Base-by-base conservation (phyloP, 2,797 vertebrate species). In the Sebastes cheni region DNA sequence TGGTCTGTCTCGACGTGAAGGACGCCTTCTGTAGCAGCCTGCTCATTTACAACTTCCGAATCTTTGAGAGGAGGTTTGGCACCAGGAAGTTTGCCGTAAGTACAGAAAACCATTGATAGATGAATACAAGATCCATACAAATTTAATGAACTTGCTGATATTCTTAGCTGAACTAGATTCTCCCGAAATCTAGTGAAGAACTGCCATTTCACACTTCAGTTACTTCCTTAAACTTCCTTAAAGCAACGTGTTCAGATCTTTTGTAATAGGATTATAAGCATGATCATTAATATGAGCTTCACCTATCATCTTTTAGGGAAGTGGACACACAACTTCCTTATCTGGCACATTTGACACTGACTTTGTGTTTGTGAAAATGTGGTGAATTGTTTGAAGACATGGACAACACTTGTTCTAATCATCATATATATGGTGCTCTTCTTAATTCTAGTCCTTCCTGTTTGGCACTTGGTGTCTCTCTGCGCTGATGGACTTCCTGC, bases 11-110 rank as follows among this genome's bases (percentile, higher is more conserved):
- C 58, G 98, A 99, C 80, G 90, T 99, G 86, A 99, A 99, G 94
- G 98, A 99, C 80, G 95, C 97, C 18, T 98, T 99, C 93, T 99
- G 98, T 89, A 98, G 97, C 94, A 96, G 97, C 90, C 94, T 99
- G 80, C 97, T 99, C 67, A 97, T 99, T 88, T 99, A 99, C 95
- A 99, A 99, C 92, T 99, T 99, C 79, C 95, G 97, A 77, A 97
- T 99, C 90, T 98, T 99, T 92, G 98, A 99, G 94, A 97, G 97
- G 95, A 96, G 97, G 93, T 99, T 97, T 16, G 98, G 98, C 74
- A 97, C 97, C 92, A 96, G 95, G 89, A 99, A 98, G 95, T 99
- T 98, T 95, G 96, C 98, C 55, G 98, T 99, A 94, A 97, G 97
- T 94, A 55, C 20, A 14, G 34, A 69, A 61, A 77, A 25, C 23